Evolutionary conservation across 2,888 invertebrate species (phyloP), one percentile per base, ranked within the genome.

Genomic region (Stenchaetothrips biformis): DNA sequence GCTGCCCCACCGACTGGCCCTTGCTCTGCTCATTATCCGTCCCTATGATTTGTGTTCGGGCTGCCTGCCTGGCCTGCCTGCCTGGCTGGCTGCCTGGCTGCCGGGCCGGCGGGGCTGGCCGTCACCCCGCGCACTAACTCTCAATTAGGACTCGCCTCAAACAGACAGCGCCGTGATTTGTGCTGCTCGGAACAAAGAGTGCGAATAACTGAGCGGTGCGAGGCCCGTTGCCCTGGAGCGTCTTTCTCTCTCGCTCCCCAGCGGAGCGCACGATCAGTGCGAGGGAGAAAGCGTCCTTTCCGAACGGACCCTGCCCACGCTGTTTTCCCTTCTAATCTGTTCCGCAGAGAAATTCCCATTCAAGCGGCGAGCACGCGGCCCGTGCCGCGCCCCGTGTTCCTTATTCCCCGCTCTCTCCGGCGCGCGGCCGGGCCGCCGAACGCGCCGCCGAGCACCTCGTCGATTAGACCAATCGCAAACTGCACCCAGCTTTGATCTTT

Each of bases 131-230:
- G 21, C 67, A 67, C 67, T 67, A 67, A 67, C 67, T 67, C 67
- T n/a, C 67, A 67, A 67, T 67, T 67, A 67, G 67, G 67, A 21
- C 25, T 21, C 67, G 67, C 67, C 67, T 67, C 67, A 67, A 67
- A 67, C 67, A 67, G 67, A 67, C 67, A 67, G 21, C 67, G 67
- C 3, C 67, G 21, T 67, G 67, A 67, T 67, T 67, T 67, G 67
- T 67, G 67, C 67, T 2, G 13, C 53, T 16, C 67, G 67, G 67
- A 67, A 67, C 67, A 67, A 67, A 67, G 67, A 67, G 67, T 67
- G 67, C 67, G 67, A 67, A 67, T 67, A 67, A 67, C 21, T 67
- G 67, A 21, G 67, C 67, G 18, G 59, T 59, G 59, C 37, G 59
- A 16, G 59, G 59, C 18, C 59, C 59, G 59, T 13, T 16, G 59